Evolutionary conservation across 2,888 invertebrate species (phyloP), one percentile per base, ranked within the genome.

Genomic region (Leptopilina drosophilae): DNA sequence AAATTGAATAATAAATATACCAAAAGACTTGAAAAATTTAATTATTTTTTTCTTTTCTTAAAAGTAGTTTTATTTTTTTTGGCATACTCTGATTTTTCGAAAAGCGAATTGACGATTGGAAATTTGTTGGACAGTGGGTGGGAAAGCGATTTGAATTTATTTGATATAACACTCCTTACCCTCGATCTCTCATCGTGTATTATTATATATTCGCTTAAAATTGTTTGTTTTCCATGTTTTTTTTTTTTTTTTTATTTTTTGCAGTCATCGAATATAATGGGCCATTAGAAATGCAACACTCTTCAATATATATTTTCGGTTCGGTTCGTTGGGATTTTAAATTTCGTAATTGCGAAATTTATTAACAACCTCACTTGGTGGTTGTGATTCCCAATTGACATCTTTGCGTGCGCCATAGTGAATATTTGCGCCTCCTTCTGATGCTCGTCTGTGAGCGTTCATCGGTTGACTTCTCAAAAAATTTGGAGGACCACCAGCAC

Each of bases 271-370:
- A n/a, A 76, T 73, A 33, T 56, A 20, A 73, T 73, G 49, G 69
- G 69, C 56, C 69, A 73, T 73, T 26, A 33, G 53, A 73, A 73
- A 73, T n/a, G 69, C 26, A 49, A 53, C 56, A 53, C 26, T 73
- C 56, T 73, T 73, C 8, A 56, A n/a, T 49, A 49, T 8, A 11
- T 49, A 11, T 49, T 26, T 7, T 26, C 26, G 69, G 40, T 42
- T 66, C 66, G n/a, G 42, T 46, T 64, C 42, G 67, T 9, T 67
- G 65, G 53, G n/a, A 20, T 77, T 88, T 96, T 97, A 98, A 91
- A 97, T 97, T 93, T 98, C 97, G 93, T 97, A 97, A 93, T 97
- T 97, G 92, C 97, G 95, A 93, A 97, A 97, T 92, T 97, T 97
- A 92, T 94, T 95, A 92, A 96, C 96, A 87, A 97, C 95, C 90